These are phyloP conservation scores for Argopecten irradians DNA, from an alignment of 1,140 invertebrate genomes.

Conservation along the genomic window DNA sequence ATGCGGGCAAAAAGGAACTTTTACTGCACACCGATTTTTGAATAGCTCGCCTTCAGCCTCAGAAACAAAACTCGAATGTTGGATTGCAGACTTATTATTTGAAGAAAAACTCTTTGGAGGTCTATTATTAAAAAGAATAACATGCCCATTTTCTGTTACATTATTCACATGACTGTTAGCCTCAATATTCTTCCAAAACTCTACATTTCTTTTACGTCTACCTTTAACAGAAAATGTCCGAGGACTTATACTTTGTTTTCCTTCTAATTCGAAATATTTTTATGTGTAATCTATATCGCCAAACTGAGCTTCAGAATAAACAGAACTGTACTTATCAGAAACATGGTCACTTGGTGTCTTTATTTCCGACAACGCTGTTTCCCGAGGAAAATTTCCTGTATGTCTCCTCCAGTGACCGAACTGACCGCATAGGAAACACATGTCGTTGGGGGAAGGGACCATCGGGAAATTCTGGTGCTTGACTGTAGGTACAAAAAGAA, in stretches of 20 bases:
- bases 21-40: slow-evolving; percentile 24
- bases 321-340: slow-evolving; percentile 27
- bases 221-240: not conserved
- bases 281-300: not conserved
- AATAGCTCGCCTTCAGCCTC: not conserved
- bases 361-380: not conserved
- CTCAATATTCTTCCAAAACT: slow-evolving; percentile 26
- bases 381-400: not conserved
- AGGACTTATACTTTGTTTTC: not conserved
- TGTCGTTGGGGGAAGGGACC: not conserved
- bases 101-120: not conserved
- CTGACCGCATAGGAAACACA: not conserved
- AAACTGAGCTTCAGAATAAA: not conserved
- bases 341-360: not conserved
- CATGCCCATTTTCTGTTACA: slow-evolving; percentile 19
- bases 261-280: slow-evolving; percentile 27
- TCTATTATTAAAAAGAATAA: not conserved
- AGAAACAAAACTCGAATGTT: slow-evolving; percentile 27
- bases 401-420: slow-evolving; percentile 27
- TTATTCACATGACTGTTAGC: slow-evolving; percentile 24
- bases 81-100: slow-evolving; percentile 1
- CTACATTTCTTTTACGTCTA: not conserved
- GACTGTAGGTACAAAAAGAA: too few relatives aligned
- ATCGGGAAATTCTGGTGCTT: not conserved
- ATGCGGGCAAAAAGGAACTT: slow-evolving; percentile 41